A percentile compares a stretch with the other conserved stretches of the same genome.
Conservation (phyloP, 2,888 invertebrate genomes). For the Xestia rhomboidea region DNA sequence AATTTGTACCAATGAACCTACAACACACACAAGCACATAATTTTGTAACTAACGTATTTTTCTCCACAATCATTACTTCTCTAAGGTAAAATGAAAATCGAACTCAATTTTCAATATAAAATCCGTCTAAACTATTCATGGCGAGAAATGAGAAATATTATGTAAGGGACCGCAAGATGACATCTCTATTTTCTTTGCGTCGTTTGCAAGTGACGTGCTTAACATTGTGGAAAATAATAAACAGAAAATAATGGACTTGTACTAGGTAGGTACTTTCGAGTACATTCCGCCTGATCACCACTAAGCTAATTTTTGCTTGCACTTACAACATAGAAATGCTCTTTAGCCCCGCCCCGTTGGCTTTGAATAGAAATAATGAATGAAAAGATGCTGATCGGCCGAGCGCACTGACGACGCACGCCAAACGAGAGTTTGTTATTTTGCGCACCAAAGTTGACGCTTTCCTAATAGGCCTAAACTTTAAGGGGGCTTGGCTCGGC, state of each 20-base stretch:
- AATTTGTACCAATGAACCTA: background rate
- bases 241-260: background rate
- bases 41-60: background rate
- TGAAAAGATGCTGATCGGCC: too few species aligned
- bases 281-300: too few species aligned
- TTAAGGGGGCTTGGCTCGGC: too few species aligned
- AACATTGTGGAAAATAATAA: constrained; percentile 19
- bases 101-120: constrained; percentile 47
- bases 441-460: too few species aligned
- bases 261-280: too few species aligned
- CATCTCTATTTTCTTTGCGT: constrained; percentile 47
- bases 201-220: constrained; percentile 43
- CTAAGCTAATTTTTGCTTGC: too few species aligned
- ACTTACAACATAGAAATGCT: too few species aligned
- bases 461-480: too few species aligned
- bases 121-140: constrained; percentile 37
- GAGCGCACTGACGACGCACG: too few species aligned
- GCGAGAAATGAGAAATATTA: constrained; percentile 28
- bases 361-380: too few species aligned
- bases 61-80: background rate
- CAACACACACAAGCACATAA: background rate
- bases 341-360: too few species aligned
- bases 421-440: too few species aligned
- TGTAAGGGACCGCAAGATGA: constrained; percentile 43
- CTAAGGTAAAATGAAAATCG: constrained; percentile 3